Evolutionary conservation across 2,113 vertebrate genomes (phyloP).

Genomic region (Hyaena hyaena): DNA sequence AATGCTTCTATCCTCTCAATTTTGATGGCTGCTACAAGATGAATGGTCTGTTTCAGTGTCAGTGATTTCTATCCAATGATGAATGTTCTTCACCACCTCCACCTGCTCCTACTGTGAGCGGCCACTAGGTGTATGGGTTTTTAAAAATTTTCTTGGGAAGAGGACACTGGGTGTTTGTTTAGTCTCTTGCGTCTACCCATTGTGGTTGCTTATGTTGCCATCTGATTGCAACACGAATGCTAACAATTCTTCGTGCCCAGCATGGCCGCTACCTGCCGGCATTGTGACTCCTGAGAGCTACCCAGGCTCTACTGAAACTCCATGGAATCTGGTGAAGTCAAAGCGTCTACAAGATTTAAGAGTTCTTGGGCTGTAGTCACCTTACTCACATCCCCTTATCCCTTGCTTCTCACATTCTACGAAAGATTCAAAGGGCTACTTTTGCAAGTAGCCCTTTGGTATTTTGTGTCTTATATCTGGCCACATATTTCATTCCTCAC

Average conservation of each 20-base stretch:
- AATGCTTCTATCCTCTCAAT: neutral
- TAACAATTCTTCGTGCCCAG: neutral
- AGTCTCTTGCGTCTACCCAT: neutral
- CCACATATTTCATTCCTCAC: neutral
- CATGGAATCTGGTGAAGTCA: neutral
- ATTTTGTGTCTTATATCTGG: neutral
- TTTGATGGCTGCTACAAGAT: neutral
- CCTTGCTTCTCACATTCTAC: neutral
- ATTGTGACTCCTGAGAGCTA: neutral
- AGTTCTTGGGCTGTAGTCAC: neutral
- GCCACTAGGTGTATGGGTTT: neutral
- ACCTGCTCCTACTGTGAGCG: neutral
- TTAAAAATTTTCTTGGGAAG: neutral
- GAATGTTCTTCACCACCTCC: neutral
- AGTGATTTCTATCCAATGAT: neutral
- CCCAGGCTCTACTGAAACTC: neutral
- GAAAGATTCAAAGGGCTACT: neutral
- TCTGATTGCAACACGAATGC: neutral
- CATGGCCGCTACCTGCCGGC: neutral
- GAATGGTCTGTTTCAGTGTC: neutral
- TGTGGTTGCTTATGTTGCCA: neutral
- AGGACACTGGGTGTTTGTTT: neutral
- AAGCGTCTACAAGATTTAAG: neutral
- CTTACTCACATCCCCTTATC: neutral
- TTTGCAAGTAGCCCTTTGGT: neutral